Evolutionary conservation across 23 tunicate genomes (phyloP), one percentile per base, ranked within the genome.

Genomic region (Styela clava): DNA sequence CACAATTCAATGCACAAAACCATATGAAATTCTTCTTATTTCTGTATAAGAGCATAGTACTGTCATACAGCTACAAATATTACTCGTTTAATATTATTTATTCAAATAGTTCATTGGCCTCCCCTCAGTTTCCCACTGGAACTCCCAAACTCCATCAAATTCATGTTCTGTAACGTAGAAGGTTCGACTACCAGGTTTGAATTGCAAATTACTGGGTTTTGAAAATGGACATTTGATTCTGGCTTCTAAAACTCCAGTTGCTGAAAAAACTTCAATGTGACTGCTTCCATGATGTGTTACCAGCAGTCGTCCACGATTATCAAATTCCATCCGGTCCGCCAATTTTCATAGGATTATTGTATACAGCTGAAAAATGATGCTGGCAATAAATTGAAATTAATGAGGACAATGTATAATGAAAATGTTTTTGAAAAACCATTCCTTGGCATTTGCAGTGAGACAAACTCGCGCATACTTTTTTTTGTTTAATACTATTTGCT

Each of bases 301-400:
- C 71, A 89, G 36, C 25, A 89, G 79, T 28, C 79, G 88, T 0
- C 84, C 88, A 21, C 28, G 37, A 0, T 9, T 31, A 64, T 89
- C 95, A 51, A 89, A 89, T 89, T 67, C 95, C 95, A 51, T 89
- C 95, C 21, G 95, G 95, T 12, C 88, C 88, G 12, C 76, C 84
- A 0, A 73, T 24, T 22, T 27, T 27, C 26, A 24, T 22, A 22
- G 74, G 74, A 27, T 25, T 69, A 19, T n/a, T n/a, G n/a, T n/a
- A n/a, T n/a, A n/a, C n/a, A n/a, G 23, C 64, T 61, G 64, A 22
- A 61, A 21, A 61, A 61, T 61, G 64, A 0, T 22, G 64, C n/a
- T 61, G 22, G n/a, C 0, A 61, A n/a, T n/a, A n/a, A n/a, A n/a
- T n/a, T n/a, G n/a, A n/a, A n/a, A n/a, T n/a, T n/a, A n/a, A n/a